Evolutionary conservation across 2,888 invertebrate genomes (phyloP), one percentile per base, ranked within the genome.

Genomic region (Zhengitettix transpicula): DNA sequence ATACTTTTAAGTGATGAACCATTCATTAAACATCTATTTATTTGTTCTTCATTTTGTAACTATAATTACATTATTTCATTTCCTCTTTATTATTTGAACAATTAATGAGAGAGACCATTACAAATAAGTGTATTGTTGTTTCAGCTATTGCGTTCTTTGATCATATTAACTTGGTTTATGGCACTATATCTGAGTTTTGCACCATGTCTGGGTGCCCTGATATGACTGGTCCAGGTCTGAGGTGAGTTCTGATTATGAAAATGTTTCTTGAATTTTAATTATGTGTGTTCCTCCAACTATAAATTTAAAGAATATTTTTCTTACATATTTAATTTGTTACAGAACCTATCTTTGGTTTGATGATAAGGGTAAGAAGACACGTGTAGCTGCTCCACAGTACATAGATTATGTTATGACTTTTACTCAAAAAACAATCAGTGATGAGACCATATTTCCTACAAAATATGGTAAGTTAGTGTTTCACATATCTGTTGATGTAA

Each of bases 341-440:
- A 95, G 96, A 81, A 87, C 88, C 73, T 97, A 96, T 82, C 84
- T 91, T 71, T 98, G 97, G 97, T 89, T 92, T 78, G 97, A 98
- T 78, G 97, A 97, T 76, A 95, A 95, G 78, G 96, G 97, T 69
- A 97, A 97, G 81, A 97, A 97, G 80, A 88, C 88, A 67, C 89
- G 94, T 76, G 89, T 96, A 71, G 90, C 96, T 67, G 96, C 97
- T 69, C 95, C 96, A 69, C 96, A 97, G 78, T 98, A 97, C 78
- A 90, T 97, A 76, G 97, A 98, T 80, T 95, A 94, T 79, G 96
- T 96, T 73, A 97, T 97, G 93, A 94, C 96, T 65, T 94, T 89
- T 80, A 93, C 92, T 69, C 95, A 97, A 78, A 93, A 93, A 79
- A 94, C 92, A 68, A 88, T 97, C 78, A 90, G 89, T 76, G 96